Conservation (phyloP, 2,888 invertebrate species). For the Eupelmus urozonus region DNA sequence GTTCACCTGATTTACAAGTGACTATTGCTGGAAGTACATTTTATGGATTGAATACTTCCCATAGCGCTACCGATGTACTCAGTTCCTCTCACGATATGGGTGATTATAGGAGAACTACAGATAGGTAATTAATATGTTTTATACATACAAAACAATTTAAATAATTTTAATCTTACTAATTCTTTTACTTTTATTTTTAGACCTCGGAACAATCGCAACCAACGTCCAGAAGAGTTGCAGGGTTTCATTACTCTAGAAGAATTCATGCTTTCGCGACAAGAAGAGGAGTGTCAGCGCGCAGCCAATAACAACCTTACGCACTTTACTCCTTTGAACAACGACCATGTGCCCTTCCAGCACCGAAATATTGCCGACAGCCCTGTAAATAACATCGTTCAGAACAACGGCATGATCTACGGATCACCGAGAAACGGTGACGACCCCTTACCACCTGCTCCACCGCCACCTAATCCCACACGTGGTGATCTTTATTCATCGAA, state of each 20-base stretch:
- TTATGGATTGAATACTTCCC: constrained; percentile 71
- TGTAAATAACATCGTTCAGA: constrained; percentile 60
- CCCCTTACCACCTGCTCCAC: constrained; percentile 31
- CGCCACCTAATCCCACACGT: constrained; percentile 25
- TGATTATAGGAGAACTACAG: constrained; percentile 72
- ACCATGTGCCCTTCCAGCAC: constrained; percentile 70
- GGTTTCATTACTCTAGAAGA: constrained; percentile 88
- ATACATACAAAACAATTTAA: constrained; percentile 4
- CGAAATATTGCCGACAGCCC: constrained; percentile 63
- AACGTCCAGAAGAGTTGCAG: constrained; percentile 80
- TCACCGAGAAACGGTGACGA: constrained; percentile 67
- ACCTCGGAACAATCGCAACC: constrained; percentile 63
- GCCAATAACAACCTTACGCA: constrained; percentile 51
- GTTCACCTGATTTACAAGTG: constrained; percentile 71
- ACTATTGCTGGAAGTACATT: constrained; percentile 74
- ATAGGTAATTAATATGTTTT: constrained; percentile 68
- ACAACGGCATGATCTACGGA: constrained; percentile 67
- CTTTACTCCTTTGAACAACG: constrained; percentile 69
- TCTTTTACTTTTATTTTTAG: constrained; percentile 51
- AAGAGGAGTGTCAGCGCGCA: constrained; percentile 82
- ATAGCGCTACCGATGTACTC: constrained; percentile 70
- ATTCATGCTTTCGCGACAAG: constrained; percentile 87
- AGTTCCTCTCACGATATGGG: constrained; percentile 71
- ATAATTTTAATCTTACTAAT: background rate
- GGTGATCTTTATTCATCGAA: constrained; percentile 46